These are phyloP conservation scores for Quadriops clusia DNA, from an alignment of 2,888 invertebrate species.

Conservation along the genomic window DNA sequence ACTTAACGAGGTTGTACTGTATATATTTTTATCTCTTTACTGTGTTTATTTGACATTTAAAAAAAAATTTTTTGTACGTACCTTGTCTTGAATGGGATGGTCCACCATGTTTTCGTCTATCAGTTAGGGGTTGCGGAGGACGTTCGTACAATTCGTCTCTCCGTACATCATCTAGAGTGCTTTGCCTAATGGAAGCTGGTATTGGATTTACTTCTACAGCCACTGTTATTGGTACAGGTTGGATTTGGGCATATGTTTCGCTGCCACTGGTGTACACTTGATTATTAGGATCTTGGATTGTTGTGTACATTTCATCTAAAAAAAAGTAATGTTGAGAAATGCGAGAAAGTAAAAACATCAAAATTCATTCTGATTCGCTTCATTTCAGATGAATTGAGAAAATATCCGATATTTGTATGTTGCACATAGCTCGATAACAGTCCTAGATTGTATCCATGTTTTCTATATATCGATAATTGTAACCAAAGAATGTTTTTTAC, in stretches of 20 bases:
- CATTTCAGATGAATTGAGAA: too few species aligned
- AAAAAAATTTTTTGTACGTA: constrained; percentile 19
- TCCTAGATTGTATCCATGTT: too few species aligned
- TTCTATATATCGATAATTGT: too few species aligned
- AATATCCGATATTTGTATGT: too few species aligned
- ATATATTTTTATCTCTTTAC: too few species aligned
- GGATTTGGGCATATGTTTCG: constrained; percentile 79
- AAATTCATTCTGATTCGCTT: too few species aligned
- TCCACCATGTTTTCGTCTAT: constrained; percentile 46
- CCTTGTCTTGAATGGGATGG: constrained; percentile 50
- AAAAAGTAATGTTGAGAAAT: too few species aligned
- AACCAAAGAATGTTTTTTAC: too few species aligned
- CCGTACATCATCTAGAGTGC: constrained; percentile 24
- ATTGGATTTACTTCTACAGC: constrained; percentile 30
- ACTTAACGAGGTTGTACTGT: too few species aligned
- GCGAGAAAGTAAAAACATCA: too few species aligned
- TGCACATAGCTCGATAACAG: too few species aligned
- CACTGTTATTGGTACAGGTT: constrained; percentile 38
- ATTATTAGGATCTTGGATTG: constrained; percentile 67
- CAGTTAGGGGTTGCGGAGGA: constrained; percentile 48
- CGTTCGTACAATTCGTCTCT: constrained; percentile 28
- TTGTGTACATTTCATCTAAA: constrained; percentile 81
- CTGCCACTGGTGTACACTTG: constrained; percentile 64
- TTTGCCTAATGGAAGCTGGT: constrained; percentile 14
- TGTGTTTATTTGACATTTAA: too few species aligned